Evolutionary conservation across 2,888 invertebrate genomes (phyloP).

Genomic region (Ctenicera cuprea): DNA sequence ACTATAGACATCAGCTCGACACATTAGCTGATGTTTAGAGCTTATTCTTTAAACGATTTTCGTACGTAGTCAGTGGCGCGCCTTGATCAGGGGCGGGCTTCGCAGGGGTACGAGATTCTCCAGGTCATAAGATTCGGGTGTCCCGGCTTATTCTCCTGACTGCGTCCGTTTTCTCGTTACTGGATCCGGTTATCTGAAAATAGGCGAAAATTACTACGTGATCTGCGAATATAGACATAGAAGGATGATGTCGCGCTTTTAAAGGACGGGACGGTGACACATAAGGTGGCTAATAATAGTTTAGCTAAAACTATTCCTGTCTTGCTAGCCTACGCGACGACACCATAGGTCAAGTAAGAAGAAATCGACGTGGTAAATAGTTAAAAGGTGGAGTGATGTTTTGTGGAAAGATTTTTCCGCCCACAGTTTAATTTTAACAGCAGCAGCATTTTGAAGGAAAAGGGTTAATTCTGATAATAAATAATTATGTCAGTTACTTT

Average conservation of each 20-base stretch:
- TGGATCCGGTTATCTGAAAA: slow-evolving; percentile 53
- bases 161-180: slow-evolving; percentile 53
- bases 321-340: slow-evolving; percentile 59
- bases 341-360: slow-evolving; percentile 63
- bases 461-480: background rate
- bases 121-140: slow-evolving; percentile 66
- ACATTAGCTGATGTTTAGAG: slow-evolving; percentile 59
- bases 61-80: slow-evolving; percentile 61
- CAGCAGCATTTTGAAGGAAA: too few relatives aligned
- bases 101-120: slow-evolving; percentile 63
- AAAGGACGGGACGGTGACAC: slow-evolving; percentile 59
- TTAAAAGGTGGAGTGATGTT: background rate
- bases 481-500: too few relatives aligned
- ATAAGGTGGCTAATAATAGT: slow-evolving; percentile 61
- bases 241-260: slow-evolving; percentile 54
- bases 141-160: slow-evolving; percentile 58
- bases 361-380: slow-evolving; percentile 56
- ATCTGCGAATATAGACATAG: slow-evolving; percentile 40
- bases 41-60: slow-evolving; percentile 50
- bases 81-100: slow-evolving; percentile 63
- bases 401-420: slow-evolving; percentile 8
- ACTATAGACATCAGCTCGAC: slow-evolving; percentile 61
- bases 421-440: slow-evolving; percentile 3
- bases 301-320: slow-evolving; percentile 63
- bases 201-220: slow-evolving; percentile 4